Conservation (phyloP, 2,888 invertebrate species). For the Phasia obesa region DNA sequence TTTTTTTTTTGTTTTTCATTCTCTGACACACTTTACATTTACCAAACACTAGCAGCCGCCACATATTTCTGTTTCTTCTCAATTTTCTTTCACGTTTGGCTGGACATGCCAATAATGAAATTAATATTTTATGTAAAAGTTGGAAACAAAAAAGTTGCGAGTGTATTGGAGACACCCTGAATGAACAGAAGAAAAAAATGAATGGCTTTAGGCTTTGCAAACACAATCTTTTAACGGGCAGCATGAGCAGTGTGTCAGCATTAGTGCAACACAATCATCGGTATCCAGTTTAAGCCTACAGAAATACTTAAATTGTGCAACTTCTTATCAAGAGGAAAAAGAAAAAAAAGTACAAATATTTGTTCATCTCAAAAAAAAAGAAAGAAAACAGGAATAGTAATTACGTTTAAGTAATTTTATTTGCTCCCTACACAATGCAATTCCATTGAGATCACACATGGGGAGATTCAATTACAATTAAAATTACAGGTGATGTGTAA, state of each 20-base stretch:
- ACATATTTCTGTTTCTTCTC: slow-evolving; percentile 37
- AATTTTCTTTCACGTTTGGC: slow-evolving; percentile 52
- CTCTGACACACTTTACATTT: slow-evolving; percentile 68
- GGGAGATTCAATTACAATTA: no score
- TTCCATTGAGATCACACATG: no score
- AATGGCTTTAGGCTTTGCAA: slow-evolving; percentile 38
- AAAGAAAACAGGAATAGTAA: no score
- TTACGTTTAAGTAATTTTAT: no score
- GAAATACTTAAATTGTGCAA: slow-evolving; percentile 4
- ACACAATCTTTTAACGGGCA: slow-evolving; percentile 9
- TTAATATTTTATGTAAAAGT: slow-evolving; percentile 61
- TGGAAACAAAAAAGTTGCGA: slow-evolving; percentile 4
- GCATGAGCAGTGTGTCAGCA: neutral
- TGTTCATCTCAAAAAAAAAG: no score
- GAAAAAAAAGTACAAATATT: neutral
- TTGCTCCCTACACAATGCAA: no score
- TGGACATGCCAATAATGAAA: slow-evolving; percentile 66
- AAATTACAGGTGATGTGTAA: no score
- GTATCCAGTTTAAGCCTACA: neutral
- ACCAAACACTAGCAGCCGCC: slow-evolving; percentile 20
- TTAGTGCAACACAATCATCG: neutral
- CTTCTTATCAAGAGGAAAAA: neutral
- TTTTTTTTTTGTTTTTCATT: slow-evolving; percentile 67
- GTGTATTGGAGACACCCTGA: slow-evolving; percentile 37
- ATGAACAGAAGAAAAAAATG: slow-evolving; percentile 9